phyloP scores from a whole-genome alignment of 2,113 vertebrate genomes.

The Gasterosteus aculeatus region DNA sequence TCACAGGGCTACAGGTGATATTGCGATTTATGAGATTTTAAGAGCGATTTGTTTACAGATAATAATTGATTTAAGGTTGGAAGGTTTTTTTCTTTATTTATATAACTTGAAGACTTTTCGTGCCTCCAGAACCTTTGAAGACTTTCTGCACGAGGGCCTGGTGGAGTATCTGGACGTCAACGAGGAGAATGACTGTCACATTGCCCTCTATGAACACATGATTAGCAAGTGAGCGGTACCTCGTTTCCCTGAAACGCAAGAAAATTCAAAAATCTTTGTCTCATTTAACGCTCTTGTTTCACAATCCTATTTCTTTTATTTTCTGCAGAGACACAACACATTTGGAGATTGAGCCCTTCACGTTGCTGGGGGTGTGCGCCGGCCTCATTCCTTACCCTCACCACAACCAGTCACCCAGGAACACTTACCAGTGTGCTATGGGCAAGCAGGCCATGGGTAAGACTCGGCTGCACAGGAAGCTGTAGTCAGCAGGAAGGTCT shows the following conservation, averaged over 20 bases:
- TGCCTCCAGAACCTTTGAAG: conserved; percentile 91
- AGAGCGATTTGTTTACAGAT: background rate
- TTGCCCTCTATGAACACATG: conserved; percentile 94
- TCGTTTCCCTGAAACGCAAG: background rate
- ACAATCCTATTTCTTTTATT: background rate
- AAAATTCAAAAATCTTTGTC: background rate
- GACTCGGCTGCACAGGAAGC: conserved; percentile 54
- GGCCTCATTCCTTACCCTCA: conserved; percentile 98
- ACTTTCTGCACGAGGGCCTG: conserved; percentile 95
- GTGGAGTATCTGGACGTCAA: conserved; percentile 99
- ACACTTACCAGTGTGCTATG: conserved; percentile 99
- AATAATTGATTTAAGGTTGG: too few species aligned
- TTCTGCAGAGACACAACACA: conserved; percentile 90
- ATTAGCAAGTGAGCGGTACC: conserved; percentile 87
- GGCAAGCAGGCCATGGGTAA: conserved; percentile 99
- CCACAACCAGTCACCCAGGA: conserved; percentile 99
- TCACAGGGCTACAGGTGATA: conserved; percentile 95
- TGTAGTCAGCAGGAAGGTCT: background rate
- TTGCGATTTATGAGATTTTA: background rate
- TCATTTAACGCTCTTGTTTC: background rate
- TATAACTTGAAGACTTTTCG: conserved; percentile 5
- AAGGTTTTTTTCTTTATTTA: background rate
- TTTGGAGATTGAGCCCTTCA: conserved; percentile 98
- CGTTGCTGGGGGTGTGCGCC: conserved; percentile 95
- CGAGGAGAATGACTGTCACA: conserved; percentile 98